Evolutionary conservation across 2,113 vertebrate species (phyloP).

Genomic region (Myxocyprinus asiaticus): DNA sequence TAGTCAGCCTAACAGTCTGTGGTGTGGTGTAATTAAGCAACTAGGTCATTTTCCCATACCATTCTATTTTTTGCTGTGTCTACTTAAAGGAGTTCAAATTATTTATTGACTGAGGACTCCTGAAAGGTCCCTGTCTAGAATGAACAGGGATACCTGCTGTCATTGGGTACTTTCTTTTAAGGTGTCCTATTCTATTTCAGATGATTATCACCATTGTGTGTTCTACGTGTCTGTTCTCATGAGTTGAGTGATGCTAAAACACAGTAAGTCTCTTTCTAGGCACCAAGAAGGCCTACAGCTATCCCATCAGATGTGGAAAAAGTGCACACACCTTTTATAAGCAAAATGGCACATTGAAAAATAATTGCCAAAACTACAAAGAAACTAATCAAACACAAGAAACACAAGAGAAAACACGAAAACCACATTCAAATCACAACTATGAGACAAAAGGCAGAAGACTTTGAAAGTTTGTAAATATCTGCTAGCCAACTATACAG

Average conservation of each 20-base stretch:
- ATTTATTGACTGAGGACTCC: constrained; percentile 41
- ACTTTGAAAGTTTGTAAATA: no score
- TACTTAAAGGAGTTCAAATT: constrained; percentile 35
- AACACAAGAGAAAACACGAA: no score
- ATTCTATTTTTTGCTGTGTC: constrained; percentile 29
- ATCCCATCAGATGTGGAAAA: no score
- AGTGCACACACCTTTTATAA: no score
- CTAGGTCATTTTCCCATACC: constrained; percentile 29
- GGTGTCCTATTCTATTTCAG: constrained; percentile 40
- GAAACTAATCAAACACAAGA: no score
- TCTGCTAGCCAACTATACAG: no score
- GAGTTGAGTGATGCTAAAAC: neutral
- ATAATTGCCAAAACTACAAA: no score
- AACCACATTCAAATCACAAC: no score
- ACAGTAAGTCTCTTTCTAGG: no score
- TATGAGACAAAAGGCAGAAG: no score
- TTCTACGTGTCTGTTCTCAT: constrained; percentile 7
- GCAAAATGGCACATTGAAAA: no score
- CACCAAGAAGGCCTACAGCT: no score
- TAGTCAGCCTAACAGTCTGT: neutral
- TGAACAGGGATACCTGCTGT: constrained; percentile 45
- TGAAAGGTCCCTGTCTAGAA: constrained; percentile 34
- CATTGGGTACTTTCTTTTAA: constrained; percentile 30
- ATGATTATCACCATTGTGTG: constrained; percentile 5
- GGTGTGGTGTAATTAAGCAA: constrained; percentile 44